phyloP scores from a whole-genome alignment of 2,797 vertebrate species.

The Eidolon dupreanum region DNA sequence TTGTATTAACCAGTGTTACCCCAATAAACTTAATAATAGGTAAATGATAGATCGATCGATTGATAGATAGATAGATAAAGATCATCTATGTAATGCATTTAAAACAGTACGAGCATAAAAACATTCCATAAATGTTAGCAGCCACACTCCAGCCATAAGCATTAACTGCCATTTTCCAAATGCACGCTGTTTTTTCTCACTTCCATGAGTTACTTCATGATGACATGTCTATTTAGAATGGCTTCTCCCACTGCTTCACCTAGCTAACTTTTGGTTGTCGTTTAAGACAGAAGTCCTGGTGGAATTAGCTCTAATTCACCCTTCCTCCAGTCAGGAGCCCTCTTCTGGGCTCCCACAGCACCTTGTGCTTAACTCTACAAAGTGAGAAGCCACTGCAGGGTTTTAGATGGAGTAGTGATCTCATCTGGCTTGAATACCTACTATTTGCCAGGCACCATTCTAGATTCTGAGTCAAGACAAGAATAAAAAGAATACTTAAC shows the following conservation, averaged over 20 bases:
- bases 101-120: constrained; percentile 1
- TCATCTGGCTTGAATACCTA: not conserved
- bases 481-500: constrained; percentile 19
- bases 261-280: not conserved
- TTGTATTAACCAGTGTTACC: too few relatives aligned
- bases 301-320: not conserved
- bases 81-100: not conserved
- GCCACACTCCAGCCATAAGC: not conserved
- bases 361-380: not conserved
- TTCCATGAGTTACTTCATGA: not conserved
- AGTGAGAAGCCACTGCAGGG: not conserved
- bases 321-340: not conserved
- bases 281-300: constrained; percentile 31
- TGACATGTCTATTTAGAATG: not conserved
- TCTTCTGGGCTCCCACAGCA: not conserved
- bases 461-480: constrained; percentile 37
- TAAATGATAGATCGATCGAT: too few relatives aligned
- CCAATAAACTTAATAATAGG: too few relatives aligned
- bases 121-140: not conserved
- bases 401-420: not conserved
- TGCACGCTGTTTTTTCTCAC: not conserved
- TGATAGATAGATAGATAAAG: too few relatives aligned
- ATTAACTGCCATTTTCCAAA: not conserved
- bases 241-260: not conserved
- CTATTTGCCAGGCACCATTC: not conserved